phyloP scores from a whole-genome alignment of 2,888 invertebrate species.

The Lithophane semibrunnea region DNA sequence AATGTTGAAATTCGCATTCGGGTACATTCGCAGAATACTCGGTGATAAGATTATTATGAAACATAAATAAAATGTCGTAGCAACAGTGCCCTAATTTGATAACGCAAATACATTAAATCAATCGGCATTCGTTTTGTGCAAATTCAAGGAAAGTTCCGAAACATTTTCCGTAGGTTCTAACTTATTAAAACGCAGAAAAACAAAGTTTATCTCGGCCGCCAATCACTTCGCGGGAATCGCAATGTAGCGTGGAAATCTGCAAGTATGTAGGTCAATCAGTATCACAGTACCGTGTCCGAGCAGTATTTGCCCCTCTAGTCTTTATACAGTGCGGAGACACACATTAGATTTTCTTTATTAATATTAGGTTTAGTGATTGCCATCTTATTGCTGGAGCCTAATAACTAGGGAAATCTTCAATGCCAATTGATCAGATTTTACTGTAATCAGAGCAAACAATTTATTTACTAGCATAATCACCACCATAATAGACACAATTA shows the following conservation, averaged over 20 bases:
- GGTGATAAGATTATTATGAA: constrained; percentile 40
- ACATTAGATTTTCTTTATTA: neutral
- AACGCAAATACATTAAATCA: constrained; percentile 11
- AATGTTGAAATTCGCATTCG: constrained; percentile 22
- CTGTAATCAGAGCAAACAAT: neutral
- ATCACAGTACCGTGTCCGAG: neutral
- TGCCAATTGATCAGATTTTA: neutral
- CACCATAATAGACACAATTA: neutral
- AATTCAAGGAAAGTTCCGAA: neutral
- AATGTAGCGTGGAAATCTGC: neutral
- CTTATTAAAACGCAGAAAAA: constrained; percentile 3
- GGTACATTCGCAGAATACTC: constrained; percentile 9
- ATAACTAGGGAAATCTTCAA: neutral
- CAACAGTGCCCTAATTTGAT: constrained; percentile 24
- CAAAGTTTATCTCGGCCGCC: neutral
- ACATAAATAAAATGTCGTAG: constrained; percentile 15
- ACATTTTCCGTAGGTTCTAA: neutral
- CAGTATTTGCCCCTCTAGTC: neutral
- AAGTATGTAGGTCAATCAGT: neutral
- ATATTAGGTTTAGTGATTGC: neutral
- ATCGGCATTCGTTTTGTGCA: neutral
- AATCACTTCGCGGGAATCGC: neutral
- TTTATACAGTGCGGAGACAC: neutral
- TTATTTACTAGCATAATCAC: neutral
- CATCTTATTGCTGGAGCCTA: neutral